Base-by-base conservation (phyloP, 2,888 invertebrate genomes). In the Eilema depressum region DNA sequence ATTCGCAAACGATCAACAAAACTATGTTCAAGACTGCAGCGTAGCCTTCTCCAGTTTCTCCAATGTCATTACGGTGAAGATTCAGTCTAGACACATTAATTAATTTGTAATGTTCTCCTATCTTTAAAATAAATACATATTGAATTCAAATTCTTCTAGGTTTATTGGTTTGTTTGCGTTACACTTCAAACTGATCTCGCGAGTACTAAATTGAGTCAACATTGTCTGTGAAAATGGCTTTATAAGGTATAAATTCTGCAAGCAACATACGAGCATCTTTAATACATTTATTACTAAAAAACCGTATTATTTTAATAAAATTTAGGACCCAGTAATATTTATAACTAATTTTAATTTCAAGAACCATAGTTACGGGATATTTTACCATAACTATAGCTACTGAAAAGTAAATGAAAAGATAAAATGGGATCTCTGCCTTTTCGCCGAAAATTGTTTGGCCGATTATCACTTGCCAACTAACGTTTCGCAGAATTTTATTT, bases 111-210 rank as follows among this genome's bases (percentile, higher is more conserved):
- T 73, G 70, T 73, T 70, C 72, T 63, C 12, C 26, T 61, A 37
- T 62, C 37, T 62, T 74, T 70, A 60, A 64, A 80, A 82, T 82
- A 80, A 79, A 79, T 79, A 77, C 70, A 26, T 59, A 41, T 68
- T 59, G 64, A 61, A 56, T 68, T 30, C 33, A 57, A 17, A 25
- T 59, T 53, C 33, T 53, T 69, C 53, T 69, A 65, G 67, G 67
- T 72, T 79, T 65, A 25, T 60, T 70, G 68, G 67, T 72, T 75
- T 65, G 25, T 61, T 71, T 79, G 63, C 71, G 63, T 71, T 30
- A 60, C 47, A 67, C 23, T 67, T 47, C 14, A 26, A 63, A 68
- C 33, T 62, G 53, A 5, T 20, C 47, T 62, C 23, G 41, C 41
- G 10, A 63, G 26, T 26, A 17, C 41, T 53, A 28, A 62, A 53